Evolutionary conservation across 2,113 vertebrate species (phyloP), one percentile per base, ranked within the genome.

Genomic region (Spilogale gracilis): DNA sequence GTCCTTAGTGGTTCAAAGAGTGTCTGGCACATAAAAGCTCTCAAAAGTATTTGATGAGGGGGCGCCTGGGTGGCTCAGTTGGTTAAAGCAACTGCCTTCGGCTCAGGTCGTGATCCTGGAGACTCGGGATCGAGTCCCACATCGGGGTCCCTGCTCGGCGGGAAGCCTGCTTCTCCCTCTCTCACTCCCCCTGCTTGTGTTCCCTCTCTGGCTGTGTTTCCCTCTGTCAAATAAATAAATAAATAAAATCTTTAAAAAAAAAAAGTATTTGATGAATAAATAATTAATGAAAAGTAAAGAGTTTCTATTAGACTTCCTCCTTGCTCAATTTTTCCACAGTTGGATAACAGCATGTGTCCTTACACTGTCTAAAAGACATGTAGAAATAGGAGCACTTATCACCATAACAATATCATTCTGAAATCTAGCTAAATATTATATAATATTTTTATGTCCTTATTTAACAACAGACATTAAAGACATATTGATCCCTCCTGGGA

Each of bases 381-480:
- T 38, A 12, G 30, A 74, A 96, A 71, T 21, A 73, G 30, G 14
- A 94, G 6, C 6, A 69, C 6, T 84, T 14, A 67, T 78, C 30
- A 58, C 81, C 63, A 58, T 87, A 25, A 74, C 25, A 76, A 61
- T 61, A 50, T 87, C 73, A 82, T 86, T 90, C 83, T 50, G 60
- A 45, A 92, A 58, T 92, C 61, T 90, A 67, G 27, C 76, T 84
- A 89, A n/a, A 30, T 79, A 89, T 60, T 87, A 85, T 32, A 6
- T 71, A 85, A 85, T 45, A 76, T 0, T 13, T 94, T 74, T 58
- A 79, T 82, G n/a, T 45, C 50, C 21, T 85, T 94, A 81, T 88
- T 94, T 96, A 97, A 78, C 58, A 91, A 73, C 9, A 52, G n/a
- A 50, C 45, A 32, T 63, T 91, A 97, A 96, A 78, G 16, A 21